Conservation (phyloP, 2,888 invertebrate species). For the Lithodes maja region DNA sequence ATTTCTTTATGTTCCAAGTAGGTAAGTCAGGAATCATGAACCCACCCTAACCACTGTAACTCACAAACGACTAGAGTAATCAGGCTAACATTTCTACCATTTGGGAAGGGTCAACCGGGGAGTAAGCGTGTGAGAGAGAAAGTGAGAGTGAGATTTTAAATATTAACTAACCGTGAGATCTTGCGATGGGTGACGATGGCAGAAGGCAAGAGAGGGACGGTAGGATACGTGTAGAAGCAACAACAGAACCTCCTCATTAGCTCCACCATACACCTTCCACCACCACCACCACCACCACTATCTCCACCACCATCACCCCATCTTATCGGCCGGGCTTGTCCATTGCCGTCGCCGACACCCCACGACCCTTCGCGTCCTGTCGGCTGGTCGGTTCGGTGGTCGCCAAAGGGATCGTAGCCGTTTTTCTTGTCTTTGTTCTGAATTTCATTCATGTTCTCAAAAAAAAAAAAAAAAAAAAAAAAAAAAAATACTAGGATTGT, state of each 20-base stretch:
- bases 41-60: too few species aligned
- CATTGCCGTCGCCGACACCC: too few species aligned
- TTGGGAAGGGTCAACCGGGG: too few species aligned
- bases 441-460: slow-evolving; percentile 24
- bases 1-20: too few species aligned
- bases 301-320: neutral
- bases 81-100: too few species aligned
- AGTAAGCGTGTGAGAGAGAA: too few species aligned
- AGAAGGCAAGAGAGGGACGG: slow-evolving; percentile 39
- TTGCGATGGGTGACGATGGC: slow-evolving; percentile 58
- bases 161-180: slow-evolving; percentile 45
- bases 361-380: neutral
- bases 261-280: neutral
- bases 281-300: neutral
- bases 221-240: slow-evolving; percentile 7
- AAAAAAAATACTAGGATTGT: neutral
- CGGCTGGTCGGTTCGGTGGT: slow-evolving; percentile 7
- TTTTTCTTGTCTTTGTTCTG: slow-evolving; percentile 16
- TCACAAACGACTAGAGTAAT: too few species aligned
- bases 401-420: slow-evolving; percentile 43
- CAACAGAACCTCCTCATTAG: slow-evolving; percentile 36
- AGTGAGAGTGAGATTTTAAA: too few species aligned
- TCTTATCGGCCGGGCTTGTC: too few species aligned
- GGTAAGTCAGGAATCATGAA: too few species aligned
- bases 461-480: too few species aligned